These are phyloP conservation scores for Halocynthia roretzi DNA, from an alignment of 23 tunicate genomes.

Conservation along the genomic window DNA sequence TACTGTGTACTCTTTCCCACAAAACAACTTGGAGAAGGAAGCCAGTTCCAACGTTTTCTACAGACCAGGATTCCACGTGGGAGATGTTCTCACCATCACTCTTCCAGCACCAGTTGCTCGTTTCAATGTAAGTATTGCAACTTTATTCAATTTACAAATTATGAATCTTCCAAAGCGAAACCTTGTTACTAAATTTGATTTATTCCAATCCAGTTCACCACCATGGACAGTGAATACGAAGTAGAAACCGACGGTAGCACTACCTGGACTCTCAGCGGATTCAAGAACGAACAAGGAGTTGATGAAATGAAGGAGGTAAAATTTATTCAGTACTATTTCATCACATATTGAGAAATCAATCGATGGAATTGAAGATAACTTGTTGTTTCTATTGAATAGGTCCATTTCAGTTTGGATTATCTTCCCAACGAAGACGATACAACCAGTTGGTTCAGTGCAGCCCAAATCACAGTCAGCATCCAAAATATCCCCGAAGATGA, in stretches of 20 bases:
- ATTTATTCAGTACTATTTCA: background rate
- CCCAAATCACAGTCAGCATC: slow-evolving; percentile 13
- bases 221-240: slow-evolving; percentile 17
- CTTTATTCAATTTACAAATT: background rate
- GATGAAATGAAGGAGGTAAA: slow-evolving; percentile 12
- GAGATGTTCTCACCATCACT: slow-evolving; percentile 28
- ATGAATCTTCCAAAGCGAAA: background rate
- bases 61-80: slow-evolving; percentile 19
- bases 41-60: slow-evolving; percentile 22
- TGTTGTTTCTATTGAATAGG: background rate
- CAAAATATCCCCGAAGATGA: background rate
- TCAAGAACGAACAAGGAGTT: background rate
- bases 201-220: slow-evolving; percentile 4
- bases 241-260: slow-evolving; percentile 12
- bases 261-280: slow-evolving; percentile 14
- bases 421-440: slow-evolving; percentile 1
- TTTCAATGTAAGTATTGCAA: slow-evolving; percentile 16
- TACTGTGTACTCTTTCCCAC: slow-evolving; percentile 25
- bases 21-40: slow-evolving; percentile 20
- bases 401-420: slow-evolving; percentile 10
- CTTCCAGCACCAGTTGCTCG: slow-evolving; percentile 14
- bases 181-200: no score
- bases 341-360: background rate
- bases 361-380: background rate
- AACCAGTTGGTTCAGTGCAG: slow-evolving; percentile 13